phyloP scores from a whole-genome alignment of 2,888 invertebrate genomes.

The Eumerus sabulonum region DNA sequence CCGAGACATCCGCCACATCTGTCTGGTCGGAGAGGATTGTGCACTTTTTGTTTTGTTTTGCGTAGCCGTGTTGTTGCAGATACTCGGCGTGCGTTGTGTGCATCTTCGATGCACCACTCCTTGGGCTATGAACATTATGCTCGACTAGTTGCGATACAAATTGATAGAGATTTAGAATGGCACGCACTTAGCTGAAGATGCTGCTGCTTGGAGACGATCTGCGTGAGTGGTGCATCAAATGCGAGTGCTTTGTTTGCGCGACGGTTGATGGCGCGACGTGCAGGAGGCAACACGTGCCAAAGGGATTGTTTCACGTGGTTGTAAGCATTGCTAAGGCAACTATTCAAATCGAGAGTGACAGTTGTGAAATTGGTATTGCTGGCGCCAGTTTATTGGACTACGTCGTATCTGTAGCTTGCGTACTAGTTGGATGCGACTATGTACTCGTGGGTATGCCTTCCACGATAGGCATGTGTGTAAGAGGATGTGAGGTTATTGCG shows the following conservation, averaged over 20 bases:
- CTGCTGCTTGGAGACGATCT: conserved; percentile 5
- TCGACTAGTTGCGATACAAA: conserved; percentile 67
- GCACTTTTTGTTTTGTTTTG: no score
- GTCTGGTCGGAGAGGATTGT: no score
- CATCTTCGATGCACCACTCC: conserved; percentile 46
- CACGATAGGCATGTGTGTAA: no score
- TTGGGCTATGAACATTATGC: conserved; percentile 62
- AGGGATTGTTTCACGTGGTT: conserved; percentile 3
- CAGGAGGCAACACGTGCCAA: conserved; percentile 33
- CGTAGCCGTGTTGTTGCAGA: no score
- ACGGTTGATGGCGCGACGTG: not conserved
- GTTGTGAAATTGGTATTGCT: conserved; percentile 51
- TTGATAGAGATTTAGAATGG: conserved; percentile 66
- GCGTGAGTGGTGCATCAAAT: conserved; percentile 40
- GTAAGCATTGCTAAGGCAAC: conserved; percentile 8
- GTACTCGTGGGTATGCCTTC: no score
- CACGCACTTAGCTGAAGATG: conserved; percentile 61
- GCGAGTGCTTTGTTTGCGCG: conserved; percentile 26
- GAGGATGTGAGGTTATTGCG: no score
- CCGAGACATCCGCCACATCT: conserved; percentile 11
- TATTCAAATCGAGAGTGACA: conserved; percentile 59
- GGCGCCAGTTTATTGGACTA: conserved; percentile 26
- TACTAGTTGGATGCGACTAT: no score
- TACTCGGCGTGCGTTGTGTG: no score
- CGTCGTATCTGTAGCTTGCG: no score